Evolutionary conservation across 2,113 vertebrate species (phyloP).

Genomic region (Tenrec ecaudatus): DNA sequence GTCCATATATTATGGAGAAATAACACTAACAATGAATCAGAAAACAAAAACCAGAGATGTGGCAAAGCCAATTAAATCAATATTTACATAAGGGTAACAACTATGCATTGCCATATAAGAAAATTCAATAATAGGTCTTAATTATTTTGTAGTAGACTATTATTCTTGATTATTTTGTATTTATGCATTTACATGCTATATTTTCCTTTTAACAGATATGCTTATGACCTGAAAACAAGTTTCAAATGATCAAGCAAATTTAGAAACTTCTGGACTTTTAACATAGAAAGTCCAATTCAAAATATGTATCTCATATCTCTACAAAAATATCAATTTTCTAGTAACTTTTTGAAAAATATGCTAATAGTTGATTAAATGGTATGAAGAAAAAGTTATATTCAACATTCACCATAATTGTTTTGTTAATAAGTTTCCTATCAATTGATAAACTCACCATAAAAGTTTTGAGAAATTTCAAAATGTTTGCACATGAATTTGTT

Average conservation of each 20-base stretch:
- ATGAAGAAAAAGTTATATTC: no score
- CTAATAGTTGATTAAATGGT: no score
- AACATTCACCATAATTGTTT: background rate
- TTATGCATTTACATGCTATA: background rate
- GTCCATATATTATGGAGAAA: background rate
- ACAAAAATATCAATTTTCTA: no score
- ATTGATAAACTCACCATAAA: constrained; percentile 8
- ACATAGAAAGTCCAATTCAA: background rate
- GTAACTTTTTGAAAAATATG: no score
- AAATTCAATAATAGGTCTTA: background rate
- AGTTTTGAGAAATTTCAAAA: constrained; percentile 1
- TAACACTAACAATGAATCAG: background rate
- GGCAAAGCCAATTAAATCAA: background rate
- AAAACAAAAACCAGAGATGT: background rate
- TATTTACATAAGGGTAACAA: background rate
- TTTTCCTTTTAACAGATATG: background rate
- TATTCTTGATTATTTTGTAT: background rate
- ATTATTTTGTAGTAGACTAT: constrained; percentile 1
- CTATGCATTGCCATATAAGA: background rate
- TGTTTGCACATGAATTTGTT: background rate
- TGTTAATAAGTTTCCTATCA: background rate
- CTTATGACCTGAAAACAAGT: background rate
- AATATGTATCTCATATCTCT: background rate
- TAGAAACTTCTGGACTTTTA: constrained; percentile 16
- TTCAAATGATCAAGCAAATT: background rate